Percentiles rank a stretch among this genome's conserved stretches.
Conservation (phyloP, 1,140 invertebrate genomes). For the Drosophila kohkoa region DNA sequence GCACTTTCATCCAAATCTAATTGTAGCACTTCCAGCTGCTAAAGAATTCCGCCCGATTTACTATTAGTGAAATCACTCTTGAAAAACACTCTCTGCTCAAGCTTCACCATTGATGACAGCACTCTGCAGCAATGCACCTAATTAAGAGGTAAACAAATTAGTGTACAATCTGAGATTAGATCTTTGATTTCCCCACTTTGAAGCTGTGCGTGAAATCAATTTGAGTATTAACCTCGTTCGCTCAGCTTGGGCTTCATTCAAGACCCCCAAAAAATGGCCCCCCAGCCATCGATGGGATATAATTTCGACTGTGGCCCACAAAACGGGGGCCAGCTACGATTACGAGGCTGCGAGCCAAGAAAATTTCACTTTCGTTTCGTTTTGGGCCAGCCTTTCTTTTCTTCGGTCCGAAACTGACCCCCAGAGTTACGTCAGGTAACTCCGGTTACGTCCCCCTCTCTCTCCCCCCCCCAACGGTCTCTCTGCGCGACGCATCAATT, state of each 20-base stretch:
- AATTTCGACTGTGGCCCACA: slow-evolving; percentile 11
- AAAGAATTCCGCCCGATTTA: no score
- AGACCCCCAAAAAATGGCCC: background rate
- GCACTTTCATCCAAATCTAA: no score
- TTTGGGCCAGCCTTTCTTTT: slow-evolving; percentile 53
- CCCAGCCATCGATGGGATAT: slow-evolving; percentile 2
- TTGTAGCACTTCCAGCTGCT: no score
- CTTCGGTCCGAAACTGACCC: slow-evolving; percentile 51
- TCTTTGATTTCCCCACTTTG: slow-evolving; percentile 10
- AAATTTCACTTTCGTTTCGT: slow-evolving; percentile 76
- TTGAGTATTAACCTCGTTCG: slow-evolving; percentile 8
- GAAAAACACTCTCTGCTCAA: background rate
- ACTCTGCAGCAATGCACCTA: background rate
- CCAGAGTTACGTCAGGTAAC: slow-evolving; percentile 59
- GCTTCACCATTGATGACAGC: background rate
- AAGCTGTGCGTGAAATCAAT: slow-evolving; percentile 18
- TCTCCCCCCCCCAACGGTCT: background rate
- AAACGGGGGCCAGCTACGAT: slow-evolving; percentile 47
- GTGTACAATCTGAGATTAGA: slow-evolving; percentile 1
- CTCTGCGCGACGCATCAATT: slow-evolving; percentile 21
- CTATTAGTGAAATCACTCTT: background rate
- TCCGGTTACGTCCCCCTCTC: slow-evolving; percentile 26
- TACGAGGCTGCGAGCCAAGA: slow-evolving; percentile 30
- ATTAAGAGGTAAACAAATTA: slow-evolving; percentile 3
- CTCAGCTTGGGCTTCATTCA: background rate